Evolutionary conservation across 1,140 invertebrate genomes (phyloP).

Genomic region (Chrysomallon squamiferum): DNA sequence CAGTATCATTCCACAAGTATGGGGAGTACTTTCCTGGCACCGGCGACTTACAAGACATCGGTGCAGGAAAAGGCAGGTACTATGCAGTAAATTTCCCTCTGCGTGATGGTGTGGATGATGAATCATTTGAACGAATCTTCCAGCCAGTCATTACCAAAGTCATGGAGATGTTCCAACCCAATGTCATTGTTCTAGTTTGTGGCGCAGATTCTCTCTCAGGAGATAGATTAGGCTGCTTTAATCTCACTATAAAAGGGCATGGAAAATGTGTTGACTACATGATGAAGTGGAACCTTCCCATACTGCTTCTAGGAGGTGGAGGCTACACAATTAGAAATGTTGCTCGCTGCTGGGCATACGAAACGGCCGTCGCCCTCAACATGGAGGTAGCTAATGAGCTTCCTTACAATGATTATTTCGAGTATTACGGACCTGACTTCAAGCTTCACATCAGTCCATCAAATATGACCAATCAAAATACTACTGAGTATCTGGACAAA

Average conservation of each 20-base stretch:
- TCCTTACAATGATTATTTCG: slow-evolving; percentile 99
- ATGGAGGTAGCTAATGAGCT: slow-evolving; percentile 97
- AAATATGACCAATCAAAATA: slow-evolving; percentile 99
- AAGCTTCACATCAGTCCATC: slow-evolving; percentile 99
- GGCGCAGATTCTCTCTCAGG: slow-evolving; percentile 98
- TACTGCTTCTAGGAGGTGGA: slow-evolving; percentile 94
- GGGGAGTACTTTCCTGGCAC: slow-evolving; percentile 98
- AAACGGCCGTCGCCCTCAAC: slow-evolving; percentile 93
- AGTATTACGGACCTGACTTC: slow-evolving; percentile 99
- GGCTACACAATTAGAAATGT: slow-evolving; percentile 98
- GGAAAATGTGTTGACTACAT: slow-evolving; percentile 97
- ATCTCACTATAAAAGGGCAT: slow-evolving; percentile 94
- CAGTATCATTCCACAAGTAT: slow-evolving; percentile 98
- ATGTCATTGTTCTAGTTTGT: slow-evolving; percentile 96
- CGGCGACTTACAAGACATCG: slow-evolving; percentile 84
- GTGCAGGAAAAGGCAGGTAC: slow-evolving; percentile 98
- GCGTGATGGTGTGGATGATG: slow-evolving; percentile 98
- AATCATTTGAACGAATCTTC: slow-evolving; percentile 94
- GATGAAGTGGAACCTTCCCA: slow-evolving; percentile 90
- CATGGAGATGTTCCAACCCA: slow-evolving; percentile 97
- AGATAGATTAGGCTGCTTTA: slow-evolving; percentile 98
- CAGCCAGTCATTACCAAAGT: slow-evolving; percentile 97
- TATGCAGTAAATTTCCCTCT: slow-evolving; percentile 99
- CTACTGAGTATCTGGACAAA: slow-evolving; percentile 97
- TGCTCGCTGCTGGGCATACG: slow-evolving; percentile 98